Evolutionary conservation across 2,113 vertebrate species (phyloP), one percentile per base, ranked within the genome.

Genomic region (Cheilinus undulatus): DNA sequence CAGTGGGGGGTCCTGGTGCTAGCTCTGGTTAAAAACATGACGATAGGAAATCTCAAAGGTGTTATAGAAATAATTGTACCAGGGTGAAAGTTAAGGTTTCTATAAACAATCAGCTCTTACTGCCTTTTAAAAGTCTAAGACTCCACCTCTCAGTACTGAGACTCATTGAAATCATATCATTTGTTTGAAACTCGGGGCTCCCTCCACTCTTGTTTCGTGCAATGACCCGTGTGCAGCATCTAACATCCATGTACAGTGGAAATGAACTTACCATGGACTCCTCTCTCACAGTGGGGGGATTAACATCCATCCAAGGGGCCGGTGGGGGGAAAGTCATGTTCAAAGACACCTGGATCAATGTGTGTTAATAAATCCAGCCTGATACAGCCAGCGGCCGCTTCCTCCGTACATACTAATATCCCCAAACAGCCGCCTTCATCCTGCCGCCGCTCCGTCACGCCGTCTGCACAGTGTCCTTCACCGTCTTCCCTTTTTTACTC

Each of bases 301-400:
- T 89, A 90, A 56, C 67, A 45, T 79, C 83, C 69, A 70, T 88
- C 76, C 89, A 77, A 74, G 22, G 42, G 73, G 46, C 73, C 50
- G 45, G 76, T 53, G 59, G 70, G 60, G 66, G 52, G 82, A 84
- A 87, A 87, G 86, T 88, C 89, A 82, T 86, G 82, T 88, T 91
- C 88, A 92, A 90, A 92, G 89, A 84, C 89, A 83, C 69, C 65
- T 64, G 69, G 78, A 89, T 90, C 86, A 88, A 89, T 90, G 66
- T 76, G 63, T 59, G 76, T 83, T 90, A 86, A 91, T 87, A 86
- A 90, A 91, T 89, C 83, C 83, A 30, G 62, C 50, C 59, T 71
- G 87, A 92, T 92, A 88, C 82, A 73, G 83, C 72, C 63, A 27
- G 81, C 69, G 79, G 58, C 78, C 89, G 82, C 78, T 89, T 88